Evolutionary conservation across 1,140 invertebrate genomes (phyloP).

Genomic region (Camponotus pennsylvanicus): DNA sequence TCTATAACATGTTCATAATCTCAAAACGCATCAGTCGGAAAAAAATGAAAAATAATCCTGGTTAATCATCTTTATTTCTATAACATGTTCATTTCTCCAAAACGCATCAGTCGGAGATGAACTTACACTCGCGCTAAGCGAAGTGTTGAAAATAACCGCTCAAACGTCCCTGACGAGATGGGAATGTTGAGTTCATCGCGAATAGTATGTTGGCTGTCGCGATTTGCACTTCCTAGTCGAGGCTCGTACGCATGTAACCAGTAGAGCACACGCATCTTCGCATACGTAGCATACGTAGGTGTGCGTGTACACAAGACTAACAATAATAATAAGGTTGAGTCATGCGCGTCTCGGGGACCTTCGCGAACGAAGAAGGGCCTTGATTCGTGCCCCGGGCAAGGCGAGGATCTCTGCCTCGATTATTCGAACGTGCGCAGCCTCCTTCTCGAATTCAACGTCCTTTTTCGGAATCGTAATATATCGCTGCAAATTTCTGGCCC

Average conservation of each 20-base stretch:
- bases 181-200: constrained; percentile 81
- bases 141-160: constrained; percentile 83
- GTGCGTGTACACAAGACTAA: constrained; percentile 63
- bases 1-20: constrained; percentile 7
- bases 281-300: too few relatives aligned
- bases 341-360: constrained; percentile 77
- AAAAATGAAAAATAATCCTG: constrained; percentile 5
- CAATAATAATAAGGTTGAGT: constrained; percentile 82
- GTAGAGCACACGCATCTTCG: neutral
- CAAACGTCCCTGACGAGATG: constrained; percentile 83
- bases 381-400: constrained; percentile 83
- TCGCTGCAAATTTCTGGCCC: constrained; percentile 41
- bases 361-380: constrained; percentile 80
- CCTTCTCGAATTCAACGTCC: constrained; percentile 61
- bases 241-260: constrained; percentile 51
- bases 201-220: constrained; percentile 78
- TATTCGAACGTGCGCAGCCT: constrained; percentile 66
- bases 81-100: neutral
- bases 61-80: constrained; percentile 8
- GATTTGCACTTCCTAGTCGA: constrained; percentile 83
- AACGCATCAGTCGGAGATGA: neutral
- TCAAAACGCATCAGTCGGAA: neutral
- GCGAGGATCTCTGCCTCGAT: constrained; percentile 76
- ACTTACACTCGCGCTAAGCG: constrained; percentile 36
- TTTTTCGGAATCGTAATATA: constrained; percentile 72